Percentiles rank a stretch among this genome's conserved stretches.
phyloP scores from a whole-genome alignment of 2,888 invertebrate species.

The Erynnis tages region DNA sequence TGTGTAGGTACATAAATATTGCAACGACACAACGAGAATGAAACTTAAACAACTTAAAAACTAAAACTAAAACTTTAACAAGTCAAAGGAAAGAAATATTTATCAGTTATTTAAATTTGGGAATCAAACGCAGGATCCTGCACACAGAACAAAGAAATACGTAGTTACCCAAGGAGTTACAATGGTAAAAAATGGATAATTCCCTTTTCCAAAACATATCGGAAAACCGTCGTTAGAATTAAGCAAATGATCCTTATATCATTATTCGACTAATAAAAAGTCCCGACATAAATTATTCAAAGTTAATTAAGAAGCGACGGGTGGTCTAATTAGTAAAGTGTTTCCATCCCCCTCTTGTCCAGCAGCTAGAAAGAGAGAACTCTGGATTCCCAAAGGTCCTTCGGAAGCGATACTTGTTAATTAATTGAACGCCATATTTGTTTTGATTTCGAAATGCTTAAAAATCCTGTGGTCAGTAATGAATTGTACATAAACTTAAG shows the following conservation, averaged over 20 bases:
- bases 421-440: conserved; percentile 48
- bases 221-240: background rate
- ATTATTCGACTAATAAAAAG: conserved; percentile 13
- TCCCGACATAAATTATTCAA: conserved; percentile 28
- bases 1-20: too few relatives aligned
- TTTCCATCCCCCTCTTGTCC: conserved; percentile 33
- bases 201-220: too few relatives aligned
- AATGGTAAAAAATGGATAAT: too few relatives aligned
- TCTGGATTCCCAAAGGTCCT: conserved; percentile 31
- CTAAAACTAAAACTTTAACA: too few relatives aligned
- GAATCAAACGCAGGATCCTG: too few relatives aligned
- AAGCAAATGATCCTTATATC: background rate
- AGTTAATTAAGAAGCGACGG: conserved; percentile 45
- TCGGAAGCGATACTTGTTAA: conserved; percentile 40
- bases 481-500: too few relatives aligned
- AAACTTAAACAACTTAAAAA: too few relatives aligned
- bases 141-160: too few relatives aligned
- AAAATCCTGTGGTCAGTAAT: background rate
- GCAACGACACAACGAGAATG: too few relatives aligned
- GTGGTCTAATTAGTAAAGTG: conserved; percentile 55
- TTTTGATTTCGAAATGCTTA: conserved; percentile 31
- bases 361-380: conserved; percentile 30
- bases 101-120: too few relatives aligned
- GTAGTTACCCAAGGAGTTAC: too few relatives aligned
- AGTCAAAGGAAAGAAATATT: too few relatives aligned